Base-by-base conservation (phyloP, 2,797 vertebrate species). In the Rhinichthys osculus region DNA sequence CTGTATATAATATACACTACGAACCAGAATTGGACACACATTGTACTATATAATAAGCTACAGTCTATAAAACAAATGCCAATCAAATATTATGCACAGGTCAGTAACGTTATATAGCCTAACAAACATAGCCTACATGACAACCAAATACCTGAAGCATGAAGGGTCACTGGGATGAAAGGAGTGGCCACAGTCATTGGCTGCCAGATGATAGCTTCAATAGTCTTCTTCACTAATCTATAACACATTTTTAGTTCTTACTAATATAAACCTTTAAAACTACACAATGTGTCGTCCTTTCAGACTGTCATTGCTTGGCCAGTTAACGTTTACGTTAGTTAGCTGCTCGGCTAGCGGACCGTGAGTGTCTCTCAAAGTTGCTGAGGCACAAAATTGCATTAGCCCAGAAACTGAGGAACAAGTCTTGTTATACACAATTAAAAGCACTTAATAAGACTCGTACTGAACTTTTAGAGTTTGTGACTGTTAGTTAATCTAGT, bases 321-420 rank as follows among this genome's bases (percentile, higher is more conserved):
- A 50, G 47, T 42, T 69, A 40, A 50, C 5, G 47, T 50, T 50
- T 16, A 47, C 1, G 47, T 50, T 50, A 50, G 70, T 85, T 85
- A 85, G 84, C 84, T 3, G 42, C 33, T 74, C 33, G 44, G 84
- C 84, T 85, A 85, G 33, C 78, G 35, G 64, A 47, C 38, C 33
- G 38, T 16, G 42, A 76, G 42, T n/a, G 54, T 42, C 50, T 78
- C 64, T 57, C 81, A 85, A 83, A 85, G 76, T 85, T 79, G 30
- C 27, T 38, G 52, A 59, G 27, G 5, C 38, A 71, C 66, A 71
- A 52, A 79, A 59, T 44, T 14, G 19, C 27, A 9, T 47, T 85
- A 21, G 66, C 40, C 67, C 14, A 17, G 19, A 47, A 35, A 71
- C 52, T 14, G n/a, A 23, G 16, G 14, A 69, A 16, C 5, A 40